Base-by-base conservation (phyloP, 2,888 invertebrate species). In the Crematogaster levior region DNA sequence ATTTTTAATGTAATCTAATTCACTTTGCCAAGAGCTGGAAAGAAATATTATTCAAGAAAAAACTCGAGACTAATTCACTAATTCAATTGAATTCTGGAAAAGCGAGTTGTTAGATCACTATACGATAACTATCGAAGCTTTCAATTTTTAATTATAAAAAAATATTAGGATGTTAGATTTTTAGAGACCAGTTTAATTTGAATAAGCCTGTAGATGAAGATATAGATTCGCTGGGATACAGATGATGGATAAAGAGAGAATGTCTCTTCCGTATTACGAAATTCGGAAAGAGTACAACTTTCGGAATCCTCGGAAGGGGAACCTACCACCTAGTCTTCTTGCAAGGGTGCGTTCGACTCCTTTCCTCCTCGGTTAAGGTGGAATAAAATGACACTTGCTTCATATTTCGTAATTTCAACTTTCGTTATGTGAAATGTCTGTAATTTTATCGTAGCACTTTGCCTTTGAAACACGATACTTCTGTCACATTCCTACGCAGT, bases 311-410 rank as follows among this genome's bases (percentile, higher is more conserved):
- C 30, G 4, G 60, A 5, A 34, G 40, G 46, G 15, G 18, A 77
- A 92, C 93, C 75, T 94, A 94, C 94, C 94, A 94, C 87, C 90
- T 94, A 79, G 92, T 93, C 83, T 85, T 92, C 82, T 86, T 91
- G 80, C 92, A 93, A 77, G 94, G 94, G 79, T 93, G 92, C 91
- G 92, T 92, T 88, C 94, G 91, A 83, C 91, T 88, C 87, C 87
- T 92, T 90, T 94, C 94, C 84, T 94, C 94, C 53, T 90, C 85
- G 77, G 92, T 94, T 84, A 94, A 85, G 82, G 90, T 92, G 75
- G 91, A 81, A 85, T 93, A 93, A 88, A 92, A 93, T 40, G 90
- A 90, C 89, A 92, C 91, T 84, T 91, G 91, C 46, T 88, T 87
- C 51, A 90, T 89, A 43, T 83, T 63, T 83, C 18, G n/a, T 6